Evolutionary conservation across 2,888 invertebrate species (phyloP).

Genomic region (Nemotelus nigrinus): DNA sequence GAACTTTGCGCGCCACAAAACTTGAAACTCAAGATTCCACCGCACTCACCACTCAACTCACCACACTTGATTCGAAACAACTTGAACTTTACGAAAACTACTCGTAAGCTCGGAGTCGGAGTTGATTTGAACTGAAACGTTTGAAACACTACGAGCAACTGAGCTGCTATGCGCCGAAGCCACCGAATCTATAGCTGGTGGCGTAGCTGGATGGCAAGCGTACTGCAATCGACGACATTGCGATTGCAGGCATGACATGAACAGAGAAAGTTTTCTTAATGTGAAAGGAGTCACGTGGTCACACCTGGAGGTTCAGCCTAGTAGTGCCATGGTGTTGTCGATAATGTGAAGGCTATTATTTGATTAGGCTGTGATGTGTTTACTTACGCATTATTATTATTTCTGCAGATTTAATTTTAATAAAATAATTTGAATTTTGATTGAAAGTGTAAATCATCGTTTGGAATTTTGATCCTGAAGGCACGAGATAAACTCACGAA

Average conservation of each 20-base stretch:
- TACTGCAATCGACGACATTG: too few species aligned
- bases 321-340: background rate
- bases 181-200: slow-evolving; percentile 37
- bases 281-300: slow-evolving; percentile 49
- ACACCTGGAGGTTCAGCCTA: slow-evolving; percentile 29
- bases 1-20: slow-evolving; percentile 20
- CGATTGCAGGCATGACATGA: slow-evolving; percentile 33
- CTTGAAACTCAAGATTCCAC: slow-evolving; percentile 26
- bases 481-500: too few species aligned
- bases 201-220: slow-evolving; percentile 35
- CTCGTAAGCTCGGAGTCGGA: slow-evolving; percentile 6
- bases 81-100: background rate
- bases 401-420: too few species aligned
- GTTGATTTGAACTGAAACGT: slow-evolving; percentile 29
- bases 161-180: slow-evolving; percentile 20
- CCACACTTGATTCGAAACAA: background rate
- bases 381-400: too few species aligned
- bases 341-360: too few species aligned
- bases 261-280: slow-evolving; percentile 49
- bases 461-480: too few species aligned
- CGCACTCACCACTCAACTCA: slow-evolving; percentile 24
- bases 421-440: too few species aligned
- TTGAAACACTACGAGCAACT: slow-evolving; percentile 40
- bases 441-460: too few species aligned
- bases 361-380: too few species aligned